Evolutionary conservation across 2,797 vertebrate species (phyloP).

Genomic region (Carduelis carduelis): DNA sequence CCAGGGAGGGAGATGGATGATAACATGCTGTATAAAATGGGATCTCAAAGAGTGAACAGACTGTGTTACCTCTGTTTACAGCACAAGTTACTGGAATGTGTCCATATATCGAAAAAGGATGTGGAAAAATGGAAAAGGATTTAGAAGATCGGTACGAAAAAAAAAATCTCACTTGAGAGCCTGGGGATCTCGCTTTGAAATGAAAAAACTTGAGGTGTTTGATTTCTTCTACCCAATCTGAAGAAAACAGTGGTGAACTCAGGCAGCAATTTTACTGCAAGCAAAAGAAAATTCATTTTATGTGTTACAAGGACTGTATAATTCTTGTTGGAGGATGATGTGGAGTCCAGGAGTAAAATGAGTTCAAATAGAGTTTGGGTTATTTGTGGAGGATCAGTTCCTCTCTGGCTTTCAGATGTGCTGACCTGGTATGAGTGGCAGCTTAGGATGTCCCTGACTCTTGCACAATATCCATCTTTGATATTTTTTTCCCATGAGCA

Average conservation of each 20-base stretch:
- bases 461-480: not conserved
- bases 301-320: fast-evolving
- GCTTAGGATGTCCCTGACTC: not conserved
- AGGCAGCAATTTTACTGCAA: not conserved
- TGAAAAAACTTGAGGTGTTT: not conserved
- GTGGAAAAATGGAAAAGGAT: not conserved
- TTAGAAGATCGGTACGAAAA: not conserved
- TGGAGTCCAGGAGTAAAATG: not conserved
- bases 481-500: not conserved
- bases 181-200: not conserved
- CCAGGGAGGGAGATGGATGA: not conserved
- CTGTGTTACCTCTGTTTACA: constrained; percentile 49
- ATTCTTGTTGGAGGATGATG: not conserved
- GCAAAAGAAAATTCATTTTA: not conserved
- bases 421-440: not conserved
- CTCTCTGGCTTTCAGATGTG: not conserved
- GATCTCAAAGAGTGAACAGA: not conserved
- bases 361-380: not conserved
- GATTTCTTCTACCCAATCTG: not conserved
- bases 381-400: not conserved
- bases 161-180: not conserved
- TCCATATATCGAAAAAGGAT: not conserved
- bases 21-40: not conserved
- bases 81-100: not conserved
- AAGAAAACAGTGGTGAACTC: not conserved